Base-by-base conservation (phyloP, 2,797 vertebrate genomes). In the Ctenochaetus hawaiiensis region DNA sequence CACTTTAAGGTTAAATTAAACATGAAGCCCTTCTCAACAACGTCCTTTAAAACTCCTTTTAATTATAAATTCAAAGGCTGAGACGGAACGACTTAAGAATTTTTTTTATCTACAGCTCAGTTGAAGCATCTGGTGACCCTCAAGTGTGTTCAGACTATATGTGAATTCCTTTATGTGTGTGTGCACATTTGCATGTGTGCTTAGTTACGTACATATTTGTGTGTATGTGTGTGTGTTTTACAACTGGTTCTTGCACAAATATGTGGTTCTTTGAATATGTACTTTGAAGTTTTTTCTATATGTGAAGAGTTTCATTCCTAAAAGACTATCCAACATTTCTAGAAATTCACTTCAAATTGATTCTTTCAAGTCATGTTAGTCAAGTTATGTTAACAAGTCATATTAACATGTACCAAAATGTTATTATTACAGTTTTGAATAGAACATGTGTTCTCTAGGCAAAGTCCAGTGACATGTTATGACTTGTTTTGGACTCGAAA, bases 271-370 rank as follows among this genome's bases (percentile, higher is more conserved):
- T 34, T 34, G 30, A 34, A 34, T 34, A 34, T 64, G 23, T 61
- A 48, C 11, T 67, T 65, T 54, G 1, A 53, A 62, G 26, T 6
- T 70, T 11, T n/a, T 8, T 71, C 10, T 45, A 16, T 2, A 22
- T 48, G 49, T 34, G 45, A 72, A 43, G 60, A 77, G 64, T 69
- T 81, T 79, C 6, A 63, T 77, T 81, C 30, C 39, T 79, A 72
- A 75, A 77, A 17, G 6, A 34, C 23, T 14, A 5, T 48, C 10
- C 3, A n/a, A 63, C 16, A 30, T 65, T 48, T 22, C 17, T 18
- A 58, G 10, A 34, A 45, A 51, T 49, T 34, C 17, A 16, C 1
- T 34, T 23, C 8, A 70, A 1, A 10, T n/a, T 1, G 14, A 41
- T 16, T 2, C 1, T 47, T 30, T 3, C 39, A 34, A 34, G 43